Evolutionary conservation across 2,113 vertebrate species (phyloP).

Genomic region (Scalopus aquaticus): DNA sequence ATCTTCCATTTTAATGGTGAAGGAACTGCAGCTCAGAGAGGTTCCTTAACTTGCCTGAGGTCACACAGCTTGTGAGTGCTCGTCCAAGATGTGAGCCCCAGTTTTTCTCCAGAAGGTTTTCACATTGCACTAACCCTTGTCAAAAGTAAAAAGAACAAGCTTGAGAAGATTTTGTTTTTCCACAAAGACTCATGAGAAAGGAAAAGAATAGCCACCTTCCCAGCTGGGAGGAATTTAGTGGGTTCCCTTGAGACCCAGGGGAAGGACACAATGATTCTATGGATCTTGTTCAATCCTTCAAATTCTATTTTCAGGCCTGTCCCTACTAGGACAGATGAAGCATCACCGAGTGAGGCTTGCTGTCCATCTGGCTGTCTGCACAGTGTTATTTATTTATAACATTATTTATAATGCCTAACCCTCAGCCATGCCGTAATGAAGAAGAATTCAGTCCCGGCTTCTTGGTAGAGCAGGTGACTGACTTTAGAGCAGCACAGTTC

Average conservation of each 20-base stretch:
- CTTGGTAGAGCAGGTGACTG: constrained; percentile 65
- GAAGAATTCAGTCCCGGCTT: constrained; percentile 59
- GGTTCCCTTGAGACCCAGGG: not conserved
- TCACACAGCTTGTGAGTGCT: not conserved
- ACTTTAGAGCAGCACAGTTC: constrained; percentile 63
- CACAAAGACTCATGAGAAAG: not conserved
- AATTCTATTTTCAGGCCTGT: not conserved
- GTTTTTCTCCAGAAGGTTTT: not conserved
- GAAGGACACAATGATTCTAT: not conserved
- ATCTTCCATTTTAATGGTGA: not conserved
- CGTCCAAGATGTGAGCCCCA: not conserved
- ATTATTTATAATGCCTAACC: not conserved
- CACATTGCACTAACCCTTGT: not conserved
- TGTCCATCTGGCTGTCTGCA: constrained; percentile 73
- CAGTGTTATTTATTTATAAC: not conserved
- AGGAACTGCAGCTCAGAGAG: not conserved
- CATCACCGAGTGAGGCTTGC: not conserved
- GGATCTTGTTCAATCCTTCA: not conserved
- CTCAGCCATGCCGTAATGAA: constrained; percentile 63
- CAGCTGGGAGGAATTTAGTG: not conserved
- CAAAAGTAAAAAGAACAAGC: not conserved
- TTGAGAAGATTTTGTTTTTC: not conserved
- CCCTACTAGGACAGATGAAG: not conserved
- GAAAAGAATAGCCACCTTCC: not conserved
- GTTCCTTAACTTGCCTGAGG: not conserved